A percentile compares a stretch with the other conserved stretches of the same genome.
Conservation (phyloP, 2,797 vertebrate species). For the Crocodylus rhombifer region DNA sequence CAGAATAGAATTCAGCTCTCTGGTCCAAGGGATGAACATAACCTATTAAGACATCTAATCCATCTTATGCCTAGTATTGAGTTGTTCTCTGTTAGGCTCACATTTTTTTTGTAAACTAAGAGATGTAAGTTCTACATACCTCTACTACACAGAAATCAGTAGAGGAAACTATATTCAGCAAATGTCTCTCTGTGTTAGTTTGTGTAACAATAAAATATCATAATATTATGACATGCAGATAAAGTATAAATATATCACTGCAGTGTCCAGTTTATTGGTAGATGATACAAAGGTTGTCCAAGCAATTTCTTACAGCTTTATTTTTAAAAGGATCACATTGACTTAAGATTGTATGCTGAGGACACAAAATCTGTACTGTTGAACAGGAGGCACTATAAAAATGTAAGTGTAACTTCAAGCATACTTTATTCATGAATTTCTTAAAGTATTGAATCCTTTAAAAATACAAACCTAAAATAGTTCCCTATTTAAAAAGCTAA, state of each 20-base stretch:
- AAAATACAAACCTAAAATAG: conserved; percentile 74
- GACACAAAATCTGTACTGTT: conserved; percentile 79
- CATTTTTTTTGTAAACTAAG: background rate
- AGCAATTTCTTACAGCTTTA: conserved; percentile 69
- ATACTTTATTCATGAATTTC: conserved; percentile 82
- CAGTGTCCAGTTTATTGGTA: conserved; percentile 57
- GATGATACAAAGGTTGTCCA: conserved; percentile 67
- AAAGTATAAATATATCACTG: conserved; percentile 1
- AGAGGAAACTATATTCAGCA: conserved; percentile 23
- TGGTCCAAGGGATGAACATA: background rate
- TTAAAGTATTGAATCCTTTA: conserved; percentile 76
- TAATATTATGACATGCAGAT: conserved; percentile 40
- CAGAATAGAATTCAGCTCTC: background rate
- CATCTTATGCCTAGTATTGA: background rate
- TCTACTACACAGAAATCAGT: background rate
- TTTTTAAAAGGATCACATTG: conserved; percentile 67
- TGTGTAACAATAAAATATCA: conserved; percentile 23
- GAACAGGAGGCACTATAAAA: conserved; percentile 76
- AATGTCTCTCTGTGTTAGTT: background rate
- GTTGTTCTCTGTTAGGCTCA: background rate
- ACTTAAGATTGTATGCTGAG: conserved; percentile 71
- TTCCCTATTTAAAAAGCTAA: conserved; percentile 76
- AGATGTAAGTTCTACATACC: background rate
- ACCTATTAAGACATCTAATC: background rate
- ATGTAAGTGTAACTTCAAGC: conserved; percentile 77